Evolutionary conservation across 2,888 invertebrate species (phyloP).

Genomic region (Scelioninae gen. 1): DNA sequence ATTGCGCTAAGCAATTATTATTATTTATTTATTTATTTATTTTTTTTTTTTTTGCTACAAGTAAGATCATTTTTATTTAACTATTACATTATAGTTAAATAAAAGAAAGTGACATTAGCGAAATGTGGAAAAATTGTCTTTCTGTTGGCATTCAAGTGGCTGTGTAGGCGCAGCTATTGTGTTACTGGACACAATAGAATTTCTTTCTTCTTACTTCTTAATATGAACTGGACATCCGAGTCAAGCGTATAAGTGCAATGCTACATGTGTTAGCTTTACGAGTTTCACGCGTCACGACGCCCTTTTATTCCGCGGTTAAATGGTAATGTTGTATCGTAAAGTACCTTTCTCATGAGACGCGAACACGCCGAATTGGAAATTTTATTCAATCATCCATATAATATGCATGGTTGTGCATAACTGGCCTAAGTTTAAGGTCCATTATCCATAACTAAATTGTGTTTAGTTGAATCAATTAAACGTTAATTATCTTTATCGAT

Average conservation of each 20-base stretch:
- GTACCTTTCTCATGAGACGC: slow-evolving; percentile 47
- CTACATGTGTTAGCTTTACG: slow-evolving; percentile 55
- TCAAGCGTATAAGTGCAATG: slow-evolving; percentile 33
- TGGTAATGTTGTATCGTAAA: slow-evolving; percentile 58
- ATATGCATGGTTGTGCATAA: slow-evolving; percentile 47
- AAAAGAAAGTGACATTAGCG: slow-evolving; percentile 22
- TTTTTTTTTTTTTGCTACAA: too few species aligned
- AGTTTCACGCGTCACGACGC: slow-evolving; percentile 45
- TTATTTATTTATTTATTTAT: too few species aligned
- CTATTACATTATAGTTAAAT: background rate
- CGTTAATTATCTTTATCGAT: slow-evolving; percentile 37
- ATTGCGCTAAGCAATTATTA: too few species aligned
- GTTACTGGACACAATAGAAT: slow-evolving; percentile 36
- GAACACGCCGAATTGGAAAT: slow-evolving; percentile 50
- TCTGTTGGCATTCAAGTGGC: background rate
- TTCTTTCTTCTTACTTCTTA: slow-evolving; percentile 47
- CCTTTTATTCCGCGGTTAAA: slow-evolving; percentile 56
- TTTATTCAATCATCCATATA: slow-evolving; percentile 59
- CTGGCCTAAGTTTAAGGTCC: slow-evolving; percentile 42
- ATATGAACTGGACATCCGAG: slow-evolving; percentile 35
- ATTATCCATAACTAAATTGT: slow-evolving; percentile 61
- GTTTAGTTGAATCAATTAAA: slow-evolving; percentile 45
- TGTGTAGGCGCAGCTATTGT: slow-evolving; percentile 30
- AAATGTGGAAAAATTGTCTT: slow-evolving; percentile 4
- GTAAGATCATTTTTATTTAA: too few species aligned